phyloP scores from a whole-genome alignment of 92 coral and sea anemone species.

The Montipora capitata region DNA sequence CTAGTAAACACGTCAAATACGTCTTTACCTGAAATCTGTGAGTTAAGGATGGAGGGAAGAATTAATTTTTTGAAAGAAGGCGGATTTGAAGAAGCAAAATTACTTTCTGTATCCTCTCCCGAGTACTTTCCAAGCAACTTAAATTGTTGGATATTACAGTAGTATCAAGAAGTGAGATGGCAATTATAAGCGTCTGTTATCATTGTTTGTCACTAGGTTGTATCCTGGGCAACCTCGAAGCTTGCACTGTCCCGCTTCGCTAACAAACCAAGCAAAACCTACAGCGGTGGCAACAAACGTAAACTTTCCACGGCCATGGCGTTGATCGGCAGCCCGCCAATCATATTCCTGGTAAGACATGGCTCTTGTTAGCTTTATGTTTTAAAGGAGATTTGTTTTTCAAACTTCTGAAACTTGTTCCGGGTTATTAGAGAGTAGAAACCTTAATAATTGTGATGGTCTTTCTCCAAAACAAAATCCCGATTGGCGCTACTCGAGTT shows the following conservation, averaged over 20 bases:
- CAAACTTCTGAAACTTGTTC: background rate
- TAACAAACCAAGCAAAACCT: constrained; percentile 88
- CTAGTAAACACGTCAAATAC: background rate
- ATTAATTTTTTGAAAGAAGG: background rate
- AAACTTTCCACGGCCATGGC: constrained; percentile 98
- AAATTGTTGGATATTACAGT: too few relatives aligned
- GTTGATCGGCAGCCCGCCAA: constrained; percentile 93
- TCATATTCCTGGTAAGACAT: constrained; percentile 87
- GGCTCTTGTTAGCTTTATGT: too few relatives aligned
- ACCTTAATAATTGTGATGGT: background rate
- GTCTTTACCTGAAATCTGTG: background rate
- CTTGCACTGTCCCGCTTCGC: constrained; percentile 84
- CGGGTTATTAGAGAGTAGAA: too few relatives aligned
- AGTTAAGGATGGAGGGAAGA: too few relatives aligned
- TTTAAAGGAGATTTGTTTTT: too few relatives aligned
- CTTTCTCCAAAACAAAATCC: background rate
- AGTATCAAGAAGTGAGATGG: too few relatives aligned
- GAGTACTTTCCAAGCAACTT: too few relatives aligned
- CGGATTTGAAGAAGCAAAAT: too few relatives aligned
- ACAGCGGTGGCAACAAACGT: constrained; percentile 95
- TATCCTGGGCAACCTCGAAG: constrained; percentile 94
- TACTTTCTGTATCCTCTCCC: too few relatives aligned
- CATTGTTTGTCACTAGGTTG: constrained; percentile 73
- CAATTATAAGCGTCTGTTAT: too few relatives aligned
- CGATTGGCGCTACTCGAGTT: too few relatives aligned